A percentile compares a stretch with the other conserved stretches of the same genome.
These are phyloP conservation scores for Aegotheles bennettii DNA, from an alignment of 2,113 vertebrate species.

Conservation along the genomic window DNA sequence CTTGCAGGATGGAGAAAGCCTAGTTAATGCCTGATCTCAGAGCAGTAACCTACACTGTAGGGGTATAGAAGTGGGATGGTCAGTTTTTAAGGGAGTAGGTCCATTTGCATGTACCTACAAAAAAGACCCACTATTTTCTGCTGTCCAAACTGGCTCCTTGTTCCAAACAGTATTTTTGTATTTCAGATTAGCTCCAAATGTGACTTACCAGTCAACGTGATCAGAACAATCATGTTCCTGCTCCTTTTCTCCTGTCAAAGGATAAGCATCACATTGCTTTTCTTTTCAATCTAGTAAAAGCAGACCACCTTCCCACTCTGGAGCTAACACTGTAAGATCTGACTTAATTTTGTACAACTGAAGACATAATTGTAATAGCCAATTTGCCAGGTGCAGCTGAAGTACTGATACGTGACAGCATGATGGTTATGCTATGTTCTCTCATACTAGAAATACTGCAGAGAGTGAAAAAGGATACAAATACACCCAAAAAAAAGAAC, in stretches of 20 bases:
- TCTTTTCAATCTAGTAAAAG: neutral
- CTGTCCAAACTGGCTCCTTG: neutral
- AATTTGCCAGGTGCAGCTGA: neutral
- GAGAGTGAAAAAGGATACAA: neutral
- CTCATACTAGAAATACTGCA: neutral
- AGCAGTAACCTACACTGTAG: neutral
- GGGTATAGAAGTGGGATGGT: neutral
- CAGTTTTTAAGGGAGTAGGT: neutral
- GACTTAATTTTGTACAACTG: neutral
- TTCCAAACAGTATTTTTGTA: neutral
- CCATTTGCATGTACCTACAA: neutral
- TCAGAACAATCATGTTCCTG: neutral
- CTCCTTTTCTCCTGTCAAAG: neutral
- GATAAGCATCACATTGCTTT: neutral
- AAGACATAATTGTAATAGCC: neutral
- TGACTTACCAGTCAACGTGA: neutral
- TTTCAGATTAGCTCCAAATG: neutral
- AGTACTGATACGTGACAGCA: fast-evolving
- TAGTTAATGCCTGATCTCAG: neutral
- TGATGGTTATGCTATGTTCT: neutral
- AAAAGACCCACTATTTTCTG: neutral
- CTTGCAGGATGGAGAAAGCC: neutral
- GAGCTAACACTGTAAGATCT: neutral
- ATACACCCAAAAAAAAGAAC: neutral
- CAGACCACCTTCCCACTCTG: neutral